Evolutionary conservation across 2,113 vertebrate genomes (phyloP), one percentile per base, ranked within the genome.

Genomic region (Epinephelus moara): DNA sequence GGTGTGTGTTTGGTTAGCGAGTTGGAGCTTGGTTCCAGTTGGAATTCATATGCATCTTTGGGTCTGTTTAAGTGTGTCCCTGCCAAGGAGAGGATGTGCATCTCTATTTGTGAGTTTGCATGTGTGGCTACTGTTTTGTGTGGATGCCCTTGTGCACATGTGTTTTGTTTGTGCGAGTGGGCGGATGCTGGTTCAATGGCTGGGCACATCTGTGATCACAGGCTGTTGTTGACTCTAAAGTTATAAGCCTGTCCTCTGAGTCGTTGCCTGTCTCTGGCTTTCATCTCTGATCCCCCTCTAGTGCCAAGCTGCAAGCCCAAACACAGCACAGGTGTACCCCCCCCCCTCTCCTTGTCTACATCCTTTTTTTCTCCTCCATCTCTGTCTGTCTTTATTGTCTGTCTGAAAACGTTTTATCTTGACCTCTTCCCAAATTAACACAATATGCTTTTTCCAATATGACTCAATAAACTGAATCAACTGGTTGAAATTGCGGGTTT

Each of bases 141-240:
- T 4, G 4, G 64, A 70, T 56, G 30, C 21, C 70, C 37, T 68
- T 71, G 50, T 78, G 75, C 53, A 42, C 66, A 67, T 19, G 47
- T 74, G 42, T 62, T 91, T 69, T 81, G 80, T 86, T 80, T 73
- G 70, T 57, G 59, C 27, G 70, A 70, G 78, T 72, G 52, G 68
- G 62, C 1, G 45, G 52, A 70, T 4, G 59, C 45, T 53, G 82
- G 87, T 88, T 90, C 66, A 78, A 2, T 49, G 70, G 63, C 50
- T 72, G 85, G 85, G 71, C 83, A 82, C 82, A 84, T 85, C 88
- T 90, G 89, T 66, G 87, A 90, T 81, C 84, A 84, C 82, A 91
- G 73, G 81, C 80, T 88, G 87, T 61, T 84, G 83, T 75, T 91
- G 77, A 82, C 86, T 79, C 33, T 71, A 19, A 78, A 84, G 79